Conservation (phyloP, 2,888 invertebrate species). For the Crioceris asparagi region DNA sequence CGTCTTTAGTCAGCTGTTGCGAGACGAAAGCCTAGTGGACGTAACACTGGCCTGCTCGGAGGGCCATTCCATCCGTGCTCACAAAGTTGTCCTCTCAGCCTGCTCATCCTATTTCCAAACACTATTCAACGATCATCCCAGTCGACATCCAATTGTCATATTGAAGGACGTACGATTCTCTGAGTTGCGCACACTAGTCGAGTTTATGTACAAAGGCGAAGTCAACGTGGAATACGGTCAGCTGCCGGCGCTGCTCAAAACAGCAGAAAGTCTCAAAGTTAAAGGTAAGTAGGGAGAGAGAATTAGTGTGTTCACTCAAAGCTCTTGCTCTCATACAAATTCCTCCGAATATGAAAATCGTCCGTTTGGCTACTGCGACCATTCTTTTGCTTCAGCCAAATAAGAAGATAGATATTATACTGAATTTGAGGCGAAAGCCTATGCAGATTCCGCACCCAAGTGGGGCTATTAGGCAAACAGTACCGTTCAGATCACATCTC, state of each 20-base stretch:
- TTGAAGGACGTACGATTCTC: slow-evolving; percentile 88
- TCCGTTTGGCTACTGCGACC: too few relatives aligned
- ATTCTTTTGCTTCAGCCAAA: too few relatives aligned
- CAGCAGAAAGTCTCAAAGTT: slow-evolving; percentile 86
- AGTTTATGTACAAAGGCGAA: slow-evolving; percentile 95
- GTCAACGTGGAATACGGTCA: slow-evolving; percentile 92
- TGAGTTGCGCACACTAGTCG: slow-evolving; percentile 82
- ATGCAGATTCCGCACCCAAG: too few relatives aligned
- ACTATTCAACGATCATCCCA: slow-evolving; percentile 83
- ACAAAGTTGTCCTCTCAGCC: slow-evolving; percentile 85
- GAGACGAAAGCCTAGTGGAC: slow-evolving; percentile 93
- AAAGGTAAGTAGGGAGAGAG: slow-evolving; percentile 43
- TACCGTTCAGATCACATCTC: too few relatives aligned
- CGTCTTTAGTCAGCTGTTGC: slow-evolving; percentile 91
- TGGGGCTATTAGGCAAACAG: too few relatives aligned
- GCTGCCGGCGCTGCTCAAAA: slow-evolving; percentile 80
- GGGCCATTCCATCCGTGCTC: slow-evolving; percentile 89
- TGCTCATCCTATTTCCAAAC: slow-evolving; percentile 93
- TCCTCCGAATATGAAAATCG: too few relatives aligned
- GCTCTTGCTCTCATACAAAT: too few relatives aligned
- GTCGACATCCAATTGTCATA: slow-evolving; percentile 85
- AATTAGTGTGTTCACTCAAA: too few relatives aligned
- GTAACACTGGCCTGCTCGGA: slow-evolving; percentile 94
- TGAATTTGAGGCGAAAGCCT: too few relatives aligned
- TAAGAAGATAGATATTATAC: too few relatives aligned